phyloP scores from a whole-genome alignment of 2,113 vertebrate species.

The Zapornia atra region DNA sequence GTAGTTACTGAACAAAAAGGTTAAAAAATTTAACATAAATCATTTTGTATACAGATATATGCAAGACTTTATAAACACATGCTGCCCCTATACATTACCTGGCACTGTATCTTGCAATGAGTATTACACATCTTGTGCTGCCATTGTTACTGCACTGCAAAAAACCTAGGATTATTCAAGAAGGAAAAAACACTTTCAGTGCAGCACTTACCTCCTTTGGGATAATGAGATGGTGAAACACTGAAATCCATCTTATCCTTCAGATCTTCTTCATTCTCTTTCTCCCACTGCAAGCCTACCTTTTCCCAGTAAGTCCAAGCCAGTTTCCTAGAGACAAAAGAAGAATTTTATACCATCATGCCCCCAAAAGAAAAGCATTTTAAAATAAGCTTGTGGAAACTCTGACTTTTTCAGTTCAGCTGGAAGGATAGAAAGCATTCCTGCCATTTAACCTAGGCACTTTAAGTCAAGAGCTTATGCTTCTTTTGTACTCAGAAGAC shows the following conservation, averaged over 20 bases:
- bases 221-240: constrained; percentile 80
- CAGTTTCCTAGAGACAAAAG: constrained; percentile 74
- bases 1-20: not conserved
- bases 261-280: constrained; percentile 92
- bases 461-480: not conserved
- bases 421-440: not conserved
- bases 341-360: not conserved
- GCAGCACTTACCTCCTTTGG: constrained; percentile 80
- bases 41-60: not conserved
- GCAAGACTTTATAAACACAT: not conserved
- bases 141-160: not conserved
- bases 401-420: not conserved
- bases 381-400: not conserved
- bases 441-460: not conserved
- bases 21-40: not conserved
- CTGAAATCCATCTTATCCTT: constrained; percentile 96
- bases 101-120: not conserved
- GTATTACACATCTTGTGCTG: not conserved
- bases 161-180: not conserved
- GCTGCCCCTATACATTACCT: not conserved
- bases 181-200: not conserved
- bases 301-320: constrained; percentile 87
- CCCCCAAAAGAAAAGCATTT: not conserved
- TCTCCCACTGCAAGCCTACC: constrained; percentile 91
- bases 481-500: not conserved